These are phyloP conservation scores for Syrphus vitripennis DNA, from an alignment of 2,888 invertebrate species.

Conservation along the genomic window DNA sequence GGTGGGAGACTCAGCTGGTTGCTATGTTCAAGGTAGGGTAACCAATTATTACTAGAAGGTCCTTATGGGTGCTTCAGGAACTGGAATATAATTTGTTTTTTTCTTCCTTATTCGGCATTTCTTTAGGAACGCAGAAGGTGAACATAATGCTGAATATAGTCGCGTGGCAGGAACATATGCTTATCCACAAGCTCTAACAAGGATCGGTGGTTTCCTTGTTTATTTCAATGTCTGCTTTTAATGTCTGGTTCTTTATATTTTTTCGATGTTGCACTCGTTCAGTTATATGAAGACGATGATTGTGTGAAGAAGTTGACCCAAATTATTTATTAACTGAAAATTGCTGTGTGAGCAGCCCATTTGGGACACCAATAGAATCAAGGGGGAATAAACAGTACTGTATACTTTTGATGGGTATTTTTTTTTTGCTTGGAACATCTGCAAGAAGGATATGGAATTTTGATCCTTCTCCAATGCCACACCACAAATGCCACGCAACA, in stretches of 20 bases:
- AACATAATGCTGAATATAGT: constrained; percentile 39
- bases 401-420: neutral
- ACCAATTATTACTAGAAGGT: constrained; percentile 49
- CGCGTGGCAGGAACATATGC: constrained; percentile 68
- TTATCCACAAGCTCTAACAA: constrained; percentile 59
- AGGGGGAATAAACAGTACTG: neutral
- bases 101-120: neutral
- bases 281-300: neutral
- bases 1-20: constrained; percentile 37
- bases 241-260: neutral
- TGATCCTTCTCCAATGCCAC: constrained; percentile 36
- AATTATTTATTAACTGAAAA: constrained; percentile 62
- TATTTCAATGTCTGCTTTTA: neutral
- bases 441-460: constrained; percentile 67
- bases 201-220: constrained; percentile 50
- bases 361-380: constrained; percentile 14
- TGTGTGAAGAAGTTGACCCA: constrained; percentile 54
- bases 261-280: constrained; percentile 49
- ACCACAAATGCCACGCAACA: constrained; percentile 62
- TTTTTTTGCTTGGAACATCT: constrained; percentile 43
- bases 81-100: constrained; percentile 22
- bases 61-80: constrained; percentile 62
- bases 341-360: constrained; percentile 23
- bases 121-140: constrained; percentile 34
- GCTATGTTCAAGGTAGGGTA: constrained; percentile 29